Conservation (phyloP, 2,888 invertebrate species). For the Acronicta leporina region DNA sequence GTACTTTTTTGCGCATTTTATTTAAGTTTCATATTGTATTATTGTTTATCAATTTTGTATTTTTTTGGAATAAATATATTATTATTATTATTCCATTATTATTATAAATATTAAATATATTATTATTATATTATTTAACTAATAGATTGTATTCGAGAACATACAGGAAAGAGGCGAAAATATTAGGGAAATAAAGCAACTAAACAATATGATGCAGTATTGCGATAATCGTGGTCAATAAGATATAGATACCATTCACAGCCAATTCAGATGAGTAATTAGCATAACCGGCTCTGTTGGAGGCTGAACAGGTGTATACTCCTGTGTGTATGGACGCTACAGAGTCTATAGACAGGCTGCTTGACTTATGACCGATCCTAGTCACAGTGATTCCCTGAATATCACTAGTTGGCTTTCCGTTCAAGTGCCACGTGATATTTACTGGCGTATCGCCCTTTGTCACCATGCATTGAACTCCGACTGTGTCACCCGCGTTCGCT, state of each 20-base stretch:
- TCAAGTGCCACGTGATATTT: constrained; percentile 93
- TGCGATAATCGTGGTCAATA: constrained; percentile 37
- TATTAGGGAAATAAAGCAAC: constrained; percentile 38
- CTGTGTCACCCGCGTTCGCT: constrained; percentile 93
- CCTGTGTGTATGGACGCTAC: constrained; percentile 93
- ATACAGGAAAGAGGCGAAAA: constrained; percentile 24
- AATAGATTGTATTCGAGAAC: constrained; percentile 1
- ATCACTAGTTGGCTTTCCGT: constrained; percentile 89
- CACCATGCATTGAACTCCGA: constrained; percentile 93
- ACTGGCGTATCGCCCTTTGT: constrained; percentile 94
- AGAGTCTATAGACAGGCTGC: constrained; percentile 92
- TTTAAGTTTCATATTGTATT: too few relatives aligned
- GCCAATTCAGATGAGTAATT: constrained; percentile 91
- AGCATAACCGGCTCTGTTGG: constrained; percentile 91
- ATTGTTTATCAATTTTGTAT: too few relatives aligned
- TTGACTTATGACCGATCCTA: constrained; percentile 90
- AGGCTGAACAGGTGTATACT: constrained; percentile 92
- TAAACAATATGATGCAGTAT: constrained; percentile 28
- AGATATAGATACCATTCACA: constrained; percentile 91
- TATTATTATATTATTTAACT: not conserved
- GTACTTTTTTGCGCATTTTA: too few relatives aligned
- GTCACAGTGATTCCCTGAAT: constrained; percentile 88
- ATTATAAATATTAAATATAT: not conserved
- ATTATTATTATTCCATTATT: too few relatives aligned
- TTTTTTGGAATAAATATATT: too few relatives aligned